Evolutionary conservation across 2,888 invertebrate genomes (phyloP).

Genomic region (Glaucopsyche alexis): DNA sequence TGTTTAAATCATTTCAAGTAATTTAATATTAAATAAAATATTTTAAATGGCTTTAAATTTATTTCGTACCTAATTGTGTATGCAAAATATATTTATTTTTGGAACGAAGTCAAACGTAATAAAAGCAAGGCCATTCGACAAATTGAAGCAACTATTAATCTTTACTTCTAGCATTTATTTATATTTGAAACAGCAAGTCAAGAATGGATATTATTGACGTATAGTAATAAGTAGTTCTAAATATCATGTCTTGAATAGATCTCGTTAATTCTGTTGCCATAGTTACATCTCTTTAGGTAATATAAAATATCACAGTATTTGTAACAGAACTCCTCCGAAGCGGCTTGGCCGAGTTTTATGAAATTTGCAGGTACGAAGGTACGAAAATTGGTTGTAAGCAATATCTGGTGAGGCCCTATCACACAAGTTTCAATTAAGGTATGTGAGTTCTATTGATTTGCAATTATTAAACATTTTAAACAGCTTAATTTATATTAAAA

Average conservation of each 20-base stretch:
- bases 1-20: not conserved
- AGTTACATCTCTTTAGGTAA: too few species aligned
- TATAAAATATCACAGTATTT: too few species aligned
- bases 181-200: constrained; percentile 11
- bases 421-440: too few species aligned
- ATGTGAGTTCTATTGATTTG: too few species aligned
- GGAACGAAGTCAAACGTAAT: constrained; percentile 17
- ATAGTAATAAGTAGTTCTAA: not conserved
- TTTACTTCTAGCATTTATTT: constrained; percentile 1
- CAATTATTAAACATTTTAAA: too few species aligned
- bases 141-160: constrained; percentile 18
- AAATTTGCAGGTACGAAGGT: too few species aligned
- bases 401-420: too few species aligned
- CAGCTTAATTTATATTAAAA: too few species aligned
- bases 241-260: not conserved
- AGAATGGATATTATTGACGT: constrained; percentile 16
- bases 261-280: too few species aligned
- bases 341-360: too few species aligned
- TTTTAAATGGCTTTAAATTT: not conserved
- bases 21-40: not conserved
- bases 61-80: constrained; percentile 3
- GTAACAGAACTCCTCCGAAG: too few species aligned
- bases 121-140: constrained; percentile 21
- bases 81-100: constrained; percentile 17
- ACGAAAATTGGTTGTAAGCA: too few species aligned